phyloP scores from a whole-genome alignment of 1,140 invertebrate genomes.

The Apocrypta bakeri region DNA sequence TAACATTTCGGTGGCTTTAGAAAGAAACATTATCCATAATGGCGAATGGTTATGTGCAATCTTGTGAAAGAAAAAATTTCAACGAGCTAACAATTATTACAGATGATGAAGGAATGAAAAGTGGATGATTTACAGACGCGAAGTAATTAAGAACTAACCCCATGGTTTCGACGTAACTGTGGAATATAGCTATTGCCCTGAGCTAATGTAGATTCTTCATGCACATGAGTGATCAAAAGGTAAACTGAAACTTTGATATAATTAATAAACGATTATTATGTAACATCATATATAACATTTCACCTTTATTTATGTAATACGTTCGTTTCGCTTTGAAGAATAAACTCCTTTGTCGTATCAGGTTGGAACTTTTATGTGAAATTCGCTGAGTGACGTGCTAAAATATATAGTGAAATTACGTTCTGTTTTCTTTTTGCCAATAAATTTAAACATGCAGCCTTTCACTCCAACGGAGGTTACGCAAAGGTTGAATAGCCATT shows the following conservation, averaged over 20 bases:
- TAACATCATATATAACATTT: neutral
- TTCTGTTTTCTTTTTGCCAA: neutral
- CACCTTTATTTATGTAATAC: neutral
- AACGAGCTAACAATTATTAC: neutral
- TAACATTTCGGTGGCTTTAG: no score
- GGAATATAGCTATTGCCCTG: neutral
- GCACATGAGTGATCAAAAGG: neutral
- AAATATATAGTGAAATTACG: neutral
- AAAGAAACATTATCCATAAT: no score
- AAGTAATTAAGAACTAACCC: neutral
- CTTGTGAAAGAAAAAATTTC: neutral
- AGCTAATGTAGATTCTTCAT: neutral
- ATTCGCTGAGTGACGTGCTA: neutral
- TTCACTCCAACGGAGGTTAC: neutral
- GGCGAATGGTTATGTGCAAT: no score
- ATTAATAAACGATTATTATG: slow-evolving; percentile 9
- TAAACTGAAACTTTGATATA: slow-evolving; percentile 1
- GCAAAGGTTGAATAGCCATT: neutral
- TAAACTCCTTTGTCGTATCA: neutral
- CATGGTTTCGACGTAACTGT: neutral
- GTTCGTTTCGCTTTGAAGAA: neutral
- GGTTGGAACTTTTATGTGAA: neutral
- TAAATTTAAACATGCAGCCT: neutral
- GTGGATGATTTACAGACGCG: neutral
- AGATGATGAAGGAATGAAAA: neutral